A percentile compares a stretch with the other conserved stretches of the same genome.
These are phyloP conservation scores for Oegoconia quadripuncta DNA, from an alignment of 2,888 invertebrate species.

Conservation along the genomic window DNA sequence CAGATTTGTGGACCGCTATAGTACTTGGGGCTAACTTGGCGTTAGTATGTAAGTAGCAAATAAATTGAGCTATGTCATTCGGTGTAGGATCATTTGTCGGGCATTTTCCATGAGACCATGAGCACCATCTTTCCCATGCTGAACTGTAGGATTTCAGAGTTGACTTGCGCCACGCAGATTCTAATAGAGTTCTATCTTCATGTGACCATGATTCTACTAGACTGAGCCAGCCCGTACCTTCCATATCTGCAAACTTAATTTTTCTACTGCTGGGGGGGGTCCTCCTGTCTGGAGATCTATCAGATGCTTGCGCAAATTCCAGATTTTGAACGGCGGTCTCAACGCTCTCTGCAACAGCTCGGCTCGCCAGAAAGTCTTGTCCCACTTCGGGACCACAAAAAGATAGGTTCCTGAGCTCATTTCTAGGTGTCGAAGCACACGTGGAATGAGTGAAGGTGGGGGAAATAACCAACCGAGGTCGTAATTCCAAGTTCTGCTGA, in stretches of 20 bases:
- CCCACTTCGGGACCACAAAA: conserved; percentile 13
- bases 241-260: conserved; percentile 21
- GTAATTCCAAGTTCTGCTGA: conserved; percentile 22
- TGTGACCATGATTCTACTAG: not conserved
- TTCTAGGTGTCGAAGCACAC: conserved; percentile 19
- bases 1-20: too few species aligned
- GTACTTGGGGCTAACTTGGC: too few species aligned
- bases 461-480: conserved; percentile 24
- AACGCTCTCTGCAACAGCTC: not conserved
- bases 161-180: conserved; percentile 19
- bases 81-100: too few species aligned
- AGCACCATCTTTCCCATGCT: too few species aligned
- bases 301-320: conserved; percentile 10
- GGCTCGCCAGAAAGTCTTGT: conserved; percentile 4
- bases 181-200: conserved; percentile 3
- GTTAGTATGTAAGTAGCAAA: too few species aligned
- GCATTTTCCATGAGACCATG: too few species aligned
- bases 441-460: conserved; percentile 20
- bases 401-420: conserved; percentile 18
- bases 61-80: too few species aligned
- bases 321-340: conserved; percentile 8
- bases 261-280: conserved; percentile 13
- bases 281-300: conserved; percentile 16
- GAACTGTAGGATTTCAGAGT: too few species aligned
- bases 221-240: conserved; percentile 20